Percentiles rank a stretch among this genome's conserved stretches.
phyloP scores from a whole-genome alignment of 2,797 vertebrate genomes.

The Todus mexicanus region DNA sequence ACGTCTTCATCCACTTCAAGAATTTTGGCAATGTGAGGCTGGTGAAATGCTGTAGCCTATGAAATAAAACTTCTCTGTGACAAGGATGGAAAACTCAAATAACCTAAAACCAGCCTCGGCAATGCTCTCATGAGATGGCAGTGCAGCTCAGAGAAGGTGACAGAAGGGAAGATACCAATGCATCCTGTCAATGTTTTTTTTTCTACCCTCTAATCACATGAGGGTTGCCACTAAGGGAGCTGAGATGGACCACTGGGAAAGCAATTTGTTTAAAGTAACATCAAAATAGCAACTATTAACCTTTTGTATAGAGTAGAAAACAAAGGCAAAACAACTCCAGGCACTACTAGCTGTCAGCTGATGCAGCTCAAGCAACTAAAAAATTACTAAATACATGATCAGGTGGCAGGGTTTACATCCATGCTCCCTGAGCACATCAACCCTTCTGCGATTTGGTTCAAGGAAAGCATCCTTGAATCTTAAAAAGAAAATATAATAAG shows the following conservation, averaged over 20 bases:
- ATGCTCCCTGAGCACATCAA: not conserved
- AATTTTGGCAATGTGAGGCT: not conserved
- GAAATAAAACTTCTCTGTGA: not conserved
- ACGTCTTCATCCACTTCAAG: not conserved
- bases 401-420: not conserved
- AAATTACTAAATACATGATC: not conserved
- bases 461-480: not conserved
- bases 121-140: not conserved
- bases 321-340: slow-evolving; percentile 22
- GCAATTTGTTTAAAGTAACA: not conserved
- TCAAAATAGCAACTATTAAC: not conserved
- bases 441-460: not conserved
- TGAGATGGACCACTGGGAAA: not conserved
- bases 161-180: not conserved
- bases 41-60: not conserved
- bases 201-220: not conserved
- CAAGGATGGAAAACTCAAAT: not conserved
- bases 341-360: not conserved
- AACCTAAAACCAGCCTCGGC: not conserved
- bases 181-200: not conserved
- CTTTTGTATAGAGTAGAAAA: not conserved
- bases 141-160: not conserved
- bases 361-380: not conserved
- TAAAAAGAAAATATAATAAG: slow-evolving; percentile 7
- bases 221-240: not conserved